Conservation (phyloP, 2,797 vertebrate species). For the Sciurus vulgaris region DNA sequence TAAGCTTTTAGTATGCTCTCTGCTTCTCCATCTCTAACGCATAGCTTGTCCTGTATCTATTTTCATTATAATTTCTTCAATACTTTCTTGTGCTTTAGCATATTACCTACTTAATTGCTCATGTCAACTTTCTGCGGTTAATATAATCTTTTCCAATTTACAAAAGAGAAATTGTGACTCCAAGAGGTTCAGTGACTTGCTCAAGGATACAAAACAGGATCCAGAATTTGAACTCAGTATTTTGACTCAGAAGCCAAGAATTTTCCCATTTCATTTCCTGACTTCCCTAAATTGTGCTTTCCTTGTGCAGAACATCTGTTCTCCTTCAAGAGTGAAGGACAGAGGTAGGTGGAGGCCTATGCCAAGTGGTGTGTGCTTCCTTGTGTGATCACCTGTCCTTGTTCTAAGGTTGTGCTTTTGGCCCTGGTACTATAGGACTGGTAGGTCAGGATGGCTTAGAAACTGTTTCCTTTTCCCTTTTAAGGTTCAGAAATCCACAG, state of each 20-base stretch:
- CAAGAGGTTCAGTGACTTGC: background rate
- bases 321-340: background rate
- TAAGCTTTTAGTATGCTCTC: background rate
- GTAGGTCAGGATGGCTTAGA: background rate
- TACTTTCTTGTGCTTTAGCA: background rate
- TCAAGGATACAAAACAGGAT: background rate
- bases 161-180: background rate
- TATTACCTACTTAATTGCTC: background rate
- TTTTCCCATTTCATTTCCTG: background rate
- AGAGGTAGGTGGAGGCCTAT: background rate
- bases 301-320: background rate
- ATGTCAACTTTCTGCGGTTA: background rate
- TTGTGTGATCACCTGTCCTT: background rate
- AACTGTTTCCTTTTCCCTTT: background rate
- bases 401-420: background rate
- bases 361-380: background rate
- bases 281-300: background rate
- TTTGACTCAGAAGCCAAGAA: background rate
- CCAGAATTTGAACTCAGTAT: background rate
- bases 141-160: background rate
- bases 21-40: background rate
- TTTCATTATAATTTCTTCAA: background rate
- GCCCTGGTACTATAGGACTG: background rate
- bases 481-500: slow-evolving; percentile 43
- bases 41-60: background rate